Base-by-base conservation (phyloP, 1,140 invertebrate genomes). In the Sarcophaga bullata region DNA sequence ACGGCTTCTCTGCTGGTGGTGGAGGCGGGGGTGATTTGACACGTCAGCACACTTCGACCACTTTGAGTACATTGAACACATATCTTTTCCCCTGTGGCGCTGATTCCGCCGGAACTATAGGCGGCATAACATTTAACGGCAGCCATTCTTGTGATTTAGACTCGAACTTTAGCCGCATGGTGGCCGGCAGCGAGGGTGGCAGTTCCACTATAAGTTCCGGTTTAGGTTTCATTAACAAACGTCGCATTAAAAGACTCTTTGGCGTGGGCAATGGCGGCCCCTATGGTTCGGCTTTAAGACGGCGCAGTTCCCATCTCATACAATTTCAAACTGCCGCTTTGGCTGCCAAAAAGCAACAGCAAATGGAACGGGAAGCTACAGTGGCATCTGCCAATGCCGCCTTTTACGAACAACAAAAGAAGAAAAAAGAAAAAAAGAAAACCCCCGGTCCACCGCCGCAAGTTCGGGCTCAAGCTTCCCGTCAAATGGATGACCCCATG, bases 91-190 rank as follows among this genome's bases (percentile, higher is more conserved):
- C 80, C 84, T 84, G 88, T 47, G 88, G 88, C 52, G 85, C 87
- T 80, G 87, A 88, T 72, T 88, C 87, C 9, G 86, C 86, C 4
- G 86, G 86, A 82, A 87, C 86, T 48, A 84, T 86, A 47, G 86
- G 86, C 11, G 86, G 84, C 8, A 84, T 82, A 37, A 86, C 85
- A 11, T 84, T 86, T 49, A 86, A 86, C 47, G 86, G 85, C 84
- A 86, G 85, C 80, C 84, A 83, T 81, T 89, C 88, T 19, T 89
- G 86, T 49, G 88, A 89, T 80, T 84, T 89, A 73, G 88, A 89
- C 81, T 89, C 88, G 85, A 89, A 89, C 15, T 89, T 89, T 17
- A 89, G 88, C 78, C 88, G 88, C 72, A 89, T 89, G 88, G 87
- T 89, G 7, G 88, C 85, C 11, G 87, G 84, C 10, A 84, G 86